Percentiles rank a stretch among this genome's conserved stretches.
phyloP scores from a whole-genome alignment of 2,888 invertebrate genomes.

The Anoncus sp. region DNA sequence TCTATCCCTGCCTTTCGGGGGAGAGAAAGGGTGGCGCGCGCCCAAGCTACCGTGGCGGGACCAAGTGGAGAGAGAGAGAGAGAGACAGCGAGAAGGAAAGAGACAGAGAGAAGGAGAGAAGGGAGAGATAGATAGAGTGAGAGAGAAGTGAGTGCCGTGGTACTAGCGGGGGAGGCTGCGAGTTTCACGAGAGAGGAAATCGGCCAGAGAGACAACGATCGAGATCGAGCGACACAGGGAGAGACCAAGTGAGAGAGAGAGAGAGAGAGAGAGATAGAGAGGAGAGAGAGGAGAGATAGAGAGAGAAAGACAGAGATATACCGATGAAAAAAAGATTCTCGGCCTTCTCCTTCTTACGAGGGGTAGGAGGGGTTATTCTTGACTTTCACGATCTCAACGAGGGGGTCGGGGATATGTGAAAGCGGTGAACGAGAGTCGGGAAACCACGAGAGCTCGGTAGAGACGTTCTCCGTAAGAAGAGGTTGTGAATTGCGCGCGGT shows the following conservation, averaged over 20 bases:
- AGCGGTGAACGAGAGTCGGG: slow-evolving; percentile 17
- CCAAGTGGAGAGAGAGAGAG: neutral
- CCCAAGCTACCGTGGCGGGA: slow-evolving; percentile 63
- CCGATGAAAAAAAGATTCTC: slow-evolving; percentile 29
- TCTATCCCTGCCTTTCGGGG: no score
- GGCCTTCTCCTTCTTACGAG: slow-evolving; percentile 32
- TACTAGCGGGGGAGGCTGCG: slow-evolving; percentile 48
- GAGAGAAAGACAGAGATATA: slow-evolving; percentile 5
- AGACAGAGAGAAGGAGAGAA: neutral
- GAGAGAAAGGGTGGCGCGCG: slow-evolving; percentile 55
- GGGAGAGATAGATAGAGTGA: neutral
- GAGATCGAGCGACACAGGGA: slow-evolving; percentile 53
- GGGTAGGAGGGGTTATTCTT: slow-evolving; percentile 32
- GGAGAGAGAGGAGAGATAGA: slow-evolving; percentile 2
- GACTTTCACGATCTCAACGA: slow-evolving; percentile 38
- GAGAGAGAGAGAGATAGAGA: slow-evolving; percentile 27
- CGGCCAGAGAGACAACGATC: slow-evolving; percentile 41
- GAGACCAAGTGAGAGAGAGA: slow-evolving; percentile 9
- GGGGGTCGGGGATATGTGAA: slow-evolving; percentile 38
- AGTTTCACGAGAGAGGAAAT: slow-evolving; percentile 37
- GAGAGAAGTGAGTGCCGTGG: neutral
- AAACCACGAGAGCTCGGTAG: slow-evolving; percentile 18
- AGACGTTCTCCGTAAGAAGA: slow-evolving; percentile 19
- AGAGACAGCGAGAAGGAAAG: neutral
- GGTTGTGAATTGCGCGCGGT: slow-evolving; percentile 41